These are phyloP conservation scores for Cercopithecus hamlyni DNA, from an alignment of 2,797 vertebrate genomes.

Conservation along the genomic window DNA sequence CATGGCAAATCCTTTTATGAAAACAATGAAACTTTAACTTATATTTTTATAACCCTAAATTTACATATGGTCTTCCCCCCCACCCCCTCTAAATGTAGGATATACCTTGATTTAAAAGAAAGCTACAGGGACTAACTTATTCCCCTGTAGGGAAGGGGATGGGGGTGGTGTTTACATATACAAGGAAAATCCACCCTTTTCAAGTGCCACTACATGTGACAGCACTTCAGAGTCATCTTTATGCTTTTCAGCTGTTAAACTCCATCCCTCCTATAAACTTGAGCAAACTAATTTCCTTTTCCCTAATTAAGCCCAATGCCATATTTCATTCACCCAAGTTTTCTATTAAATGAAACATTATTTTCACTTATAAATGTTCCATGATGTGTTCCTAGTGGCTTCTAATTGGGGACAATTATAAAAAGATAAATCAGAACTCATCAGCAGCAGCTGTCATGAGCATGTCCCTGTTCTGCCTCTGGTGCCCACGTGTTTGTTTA, in stretches of 20 bases:
- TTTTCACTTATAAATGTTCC: constrained; percentile 63
- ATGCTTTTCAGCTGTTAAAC: not conserved
- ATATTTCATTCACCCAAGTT: constrained; percentile 49
- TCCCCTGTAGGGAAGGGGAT: not conserved
- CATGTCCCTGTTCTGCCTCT: not conserved
- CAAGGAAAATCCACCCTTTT: not conserved
- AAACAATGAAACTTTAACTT: not conserved
- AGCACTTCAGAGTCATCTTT: not conserved
- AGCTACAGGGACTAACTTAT: not conserved
- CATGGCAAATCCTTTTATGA: not conserved
- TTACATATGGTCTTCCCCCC: not conserved
- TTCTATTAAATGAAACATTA: constrained; percentile 46
- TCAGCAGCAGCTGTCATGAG: not conserved
- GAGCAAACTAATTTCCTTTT: constrained; percentile 32
- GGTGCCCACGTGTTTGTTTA: constrained; percentile 34
- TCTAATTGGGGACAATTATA: constrained; percentile 64
- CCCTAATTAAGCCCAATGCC: constrained; percentile 21
- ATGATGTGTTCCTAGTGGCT: constrained; percentile 39
- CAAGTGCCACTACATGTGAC: not conserved
- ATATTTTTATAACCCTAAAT: not conserved
- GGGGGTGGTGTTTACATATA: not conserved
- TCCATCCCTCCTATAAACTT: not conserved
- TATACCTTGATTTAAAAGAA: not conserved
- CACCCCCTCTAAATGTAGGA: not conserved
- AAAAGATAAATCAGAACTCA: constrained; percentile 54